Evolutionary conservation across 2,113 vertebrate species (phyloP).

Genomic region (Ammodytes marinus): DNA sequence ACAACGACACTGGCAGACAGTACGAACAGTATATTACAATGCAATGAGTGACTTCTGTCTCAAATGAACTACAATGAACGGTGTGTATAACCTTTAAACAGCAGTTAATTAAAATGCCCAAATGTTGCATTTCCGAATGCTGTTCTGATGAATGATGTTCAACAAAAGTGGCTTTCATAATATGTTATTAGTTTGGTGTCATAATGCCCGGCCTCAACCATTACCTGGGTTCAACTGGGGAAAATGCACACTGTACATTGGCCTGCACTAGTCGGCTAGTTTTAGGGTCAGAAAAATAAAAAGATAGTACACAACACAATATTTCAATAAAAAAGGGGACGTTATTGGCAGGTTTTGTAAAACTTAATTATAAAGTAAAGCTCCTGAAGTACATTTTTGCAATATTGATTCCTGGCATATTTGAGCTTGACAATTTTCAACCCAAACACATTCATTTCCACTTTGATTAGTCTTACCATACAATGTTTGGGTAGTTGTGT

Average conservation of each 20-base stretch:
- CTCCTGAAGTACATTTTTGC: neutral
- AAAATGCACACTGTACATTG: no score
- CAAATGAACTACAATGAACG: constrained; percentile 15
- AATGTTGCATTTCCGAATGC: neutral
- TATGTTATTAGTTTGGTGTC: constrained; percentile 1
- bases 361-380: neutral
- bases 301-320: neutral
- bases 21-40: constrained; percentile 22
- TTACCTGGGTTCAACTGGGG: neutral
- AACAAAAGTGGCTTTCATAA: constrained; percentile 17
- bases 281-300: constrained; percentile 3
- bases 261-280: neutral
- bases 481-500: neutral
- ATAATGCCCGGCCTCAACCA: neutral
- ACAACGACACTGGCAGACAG: constrained; percentile 13
- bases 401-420: neutral
- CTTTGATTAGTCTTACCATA: neutral
- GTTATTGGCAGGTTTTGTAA: neutral
- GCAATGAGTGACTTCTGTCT: neutral
- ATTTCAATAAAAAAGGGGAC: neutral
- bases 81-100: constrained; percentile 12
- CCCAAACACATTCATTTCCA: neutral
- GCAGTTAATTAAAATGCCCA: constrained; percentile 6
- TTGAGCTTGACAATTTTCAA: neutral
- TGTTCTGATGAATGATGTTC: constrained; percentile 1